Evolutionary conservation across 2,113 vertebrate species (phyloP).

Genomic region (Synodontis membranacea): DNA sequence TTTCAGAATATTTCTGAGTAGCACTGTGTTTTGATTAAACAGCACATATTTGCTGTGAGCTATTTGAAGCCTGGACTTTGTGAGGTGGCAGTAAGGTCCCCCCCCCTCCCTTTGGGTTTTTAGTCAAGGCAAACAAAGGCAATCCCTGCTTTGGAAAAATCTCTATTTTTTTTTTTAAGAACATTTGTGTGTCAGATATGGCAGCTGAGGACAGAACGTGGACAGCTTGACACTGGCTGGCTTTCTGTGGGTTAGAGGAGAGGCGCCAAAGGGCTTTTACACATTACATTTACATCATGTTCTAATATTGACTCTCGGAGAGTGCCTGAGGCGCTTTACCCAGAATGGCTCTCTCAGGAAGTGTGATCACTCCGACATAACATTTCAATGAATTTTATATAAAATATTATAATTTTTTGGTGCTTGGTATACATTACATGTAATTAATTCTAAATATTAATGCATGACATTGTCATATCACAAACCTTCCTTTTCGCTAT

Average conservation of each 20-base stretch:
- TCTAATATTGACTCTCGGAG: constrained; percentile 47
- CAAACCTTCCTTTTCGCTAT: not conserved
- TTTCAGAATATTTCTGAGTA: constrained; percentile 62
- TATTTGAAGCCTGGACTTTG: constrained; percentile 66
- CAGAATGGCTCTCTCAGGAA: constrained; percentile 17
- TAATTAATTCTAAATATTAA: not conserved
- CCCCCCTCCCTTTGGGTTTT: constrained; percentile 47
- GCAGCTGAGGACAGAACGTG: constrained; percentile 38
- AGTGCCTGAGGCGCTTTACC: constrained; percentile 32
- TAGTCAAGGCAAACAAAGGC: constrained; percentile 67
- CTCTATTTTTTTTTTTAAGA: constrained; percentile 54
- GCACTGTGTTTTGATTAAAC: constrained; percentile 61
- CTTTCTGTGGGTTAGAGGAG: constrained; percentile 37
- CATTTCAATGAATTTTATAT: constrained; percentile 18
- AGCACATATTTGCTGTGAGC: constrained; percentile 67
- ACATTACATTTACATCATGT: constrained; percentile 50
- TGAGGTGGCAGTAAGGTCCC: constrained; percentile 48
- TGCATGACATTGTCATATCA: not conserved
- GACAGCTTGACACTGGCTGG: constrained; percentile 17
- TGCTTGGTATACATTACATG: not conserved
- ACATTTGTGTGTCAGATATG: constrained; percentile 54
- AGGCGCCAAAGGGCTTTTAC: constrained; percentile 52
- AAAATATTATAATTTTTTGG: not conserved
- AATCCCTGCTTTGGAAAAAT: constrained; percentile 64
- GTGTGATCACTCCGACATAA: not conserved